Conservation (phyloP, 2,888 invertebrate genomes). For the Hirtodrosophila trivittata region DNA sequence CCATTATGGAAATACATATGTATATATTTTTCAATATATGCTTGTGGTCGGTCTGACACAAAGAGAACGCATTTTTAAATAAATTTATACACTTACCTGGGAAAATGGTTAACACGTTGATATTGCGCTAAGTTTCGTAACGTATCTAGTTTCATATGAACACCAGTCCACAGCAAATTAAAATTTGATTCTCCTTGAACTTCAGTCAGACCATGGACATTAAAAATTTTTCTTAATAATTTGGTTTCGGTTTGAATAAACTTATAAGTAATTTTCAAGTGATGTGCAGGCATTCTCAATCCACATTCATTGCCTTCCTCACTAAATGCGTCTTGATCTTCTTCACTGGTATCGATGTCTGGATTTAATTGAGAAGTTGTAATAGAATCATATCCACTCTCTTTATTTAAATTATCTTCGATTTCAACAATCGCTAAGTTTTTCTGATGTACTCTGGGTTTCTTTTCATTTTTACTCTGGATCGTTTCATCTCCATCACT, state of each 20-base stretch:
- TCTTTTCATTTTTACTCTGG: slow-evolving; percentile 35
- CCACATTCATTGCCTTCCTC: slow-evolving; percentile 71
- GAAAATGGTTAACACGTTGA: slow-evolving; percentile 98
- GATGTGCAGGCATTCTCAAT: slow-evolving; percentile 87
- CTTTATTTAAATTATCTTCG: slow-evolving; percentile 42
- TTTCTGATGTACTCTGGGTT: slow-evolving; percentile 32
- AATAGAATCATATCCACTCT: slow-evolving; percentile 43
- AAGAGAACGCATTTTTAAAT: too few species aligned
- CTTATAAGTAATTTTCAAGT: slow-evolving; percentile 91
- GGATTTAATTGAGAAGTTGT: slow-evolving; percentile 26
- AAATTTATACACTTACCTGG: slow-evolving; percentile 86
- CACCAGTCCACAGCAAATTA: slow-evolving; percentile 96
- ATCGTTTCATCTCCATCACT: slow-evolving; percentile 78
- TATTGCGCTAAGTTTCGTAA: slow-evolving; percentile 92
- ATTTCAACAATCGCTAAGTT: slow-evolving; percentile 24
- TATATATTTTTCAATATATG: too few species aligned
- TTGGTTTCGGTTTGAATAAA: slow-evolving; percentile 92
- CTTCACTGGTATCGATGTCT: slow-evolving; percentile 53
- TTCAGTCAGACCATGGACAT: slow-evolving; percentile 91
- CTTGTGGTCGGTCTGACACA: too few species aligned
- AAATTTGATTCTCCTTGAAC: slow-evolving; percentile 89
- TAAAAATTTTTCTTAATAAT: slow-evolving; percentile 89
- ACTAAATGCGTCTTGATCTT: slow-evolving; percentile 59
- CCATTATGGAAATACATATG: too few species aligned
- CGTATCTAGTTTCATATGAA: slow-evolving; percentile 95